Conservation (phyloP, 64 coral and sea anemone genomes). For the Platygyra sinensis region DNA sequence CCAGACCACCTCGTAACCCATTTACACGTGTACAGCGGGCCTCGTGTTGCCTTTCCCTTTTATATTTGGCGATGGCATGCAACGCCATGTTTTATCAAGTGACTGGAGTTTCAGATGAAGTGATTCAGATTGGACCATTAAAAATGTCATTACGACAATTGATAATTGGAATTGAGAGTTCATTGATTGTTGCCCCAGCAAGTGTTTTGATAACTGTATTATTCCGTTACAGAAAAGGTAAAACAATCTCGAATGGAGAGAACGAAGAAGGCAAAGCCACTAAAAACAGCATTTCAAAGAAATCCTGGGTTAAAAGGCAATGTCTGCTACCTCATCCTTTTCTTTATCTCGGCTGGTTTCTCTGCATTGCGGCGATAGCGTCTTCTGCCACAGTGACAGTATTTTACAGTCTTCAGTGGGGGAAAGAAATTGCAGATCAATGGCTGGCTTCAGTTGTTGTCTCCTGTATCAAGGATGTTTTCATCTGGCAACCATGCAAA, state of each 20-base stretch:
- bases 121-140: slow-evolving; percentile 70
- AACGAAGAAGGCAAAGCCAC: background rate
- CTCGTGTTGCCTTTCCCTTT: slow-evolving; percentile 67
- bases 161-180: slow-evolving; percentile 75
- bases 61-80: slow-evolving; percentile 45
- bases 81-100: slow-evolving; percentile 87
- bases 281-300: background rate
- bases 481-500: slow-evolving; percentile 84
- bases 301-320: background rate
- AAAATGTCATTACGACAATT: slow-evolving; percentile 69
- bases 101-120: slow-evolving; percentile 27
- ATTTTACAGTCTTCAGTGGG: slow-evolving; percentile 95
- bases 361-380: slow-evolving; percentile 29
- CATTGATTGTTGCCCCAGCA: slow-evolving; percentile 67
- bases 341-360: slow-evolving; percentile 67
- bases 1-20: slow-evolving; percentile 49
- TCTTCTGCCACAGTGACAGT: slow-evolving; percentile 66
- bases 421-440: slow-evolving; percentile 64
- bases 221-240: background rate
- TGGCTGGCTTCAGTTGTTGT: slow-evolving; percentile 78
- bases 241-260: background rate
- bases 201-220: slow-evolving; percentile 58
- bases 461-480: slow-evolving; percentile 73
- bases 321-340: slow-evolving; percentile 37
- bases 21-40: slow-evolving; percentile 62